Evolutionary conservation across 92 coral and sea anemone species (phyloP).

Genomic region (Actinernus sp.): DNA sequence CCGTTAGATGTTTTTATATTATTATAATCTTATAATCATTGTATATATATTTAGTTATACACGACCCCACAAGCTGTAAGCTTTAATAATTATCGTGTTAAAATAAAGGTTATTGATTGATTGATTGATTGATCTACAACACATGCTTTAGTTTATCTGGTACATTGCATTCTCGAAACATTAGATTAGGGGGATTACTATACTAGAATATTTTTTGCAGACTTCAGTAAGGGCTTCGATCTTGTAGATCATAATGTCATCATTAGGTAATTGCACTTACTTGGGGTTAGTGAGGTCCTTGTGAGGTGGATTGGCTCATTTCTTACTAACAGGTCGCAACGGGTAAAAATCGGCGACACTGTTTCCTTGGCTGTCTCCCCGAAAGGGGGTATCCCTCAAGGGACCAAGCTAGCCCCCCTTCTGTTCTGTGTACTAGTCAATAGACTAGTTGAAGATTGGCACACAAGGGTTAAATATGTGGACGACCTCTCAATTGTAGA

Average conservation of each 20-base stretch:
- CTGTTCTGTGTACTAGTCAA: constrained; percentile 27
- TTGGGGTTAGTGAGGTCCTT: neutral
- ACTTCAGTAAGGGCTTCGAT: constrained; percentile 7
- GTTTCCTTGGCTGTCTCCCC: neutral
- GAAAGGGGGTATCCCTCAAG: constrained; percentile 26
- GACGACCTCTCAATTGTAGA: constrained; percentile 34
- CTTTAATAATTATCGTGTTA: no score
- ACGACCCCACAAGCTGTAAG: no score
- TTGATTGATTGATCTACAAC: constrained; percentile 32
- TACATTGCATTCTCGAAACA: constrained; percentile 15
- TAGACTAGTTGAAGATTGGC: constrained; percentile 2
- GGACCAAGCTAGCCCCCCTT: constrained; percentile 35
- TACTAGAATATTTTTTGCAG: constrained; percentile 18
- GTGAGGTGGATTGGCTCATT: constrained; percentile 6
- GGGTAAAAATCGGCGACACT: neutral
- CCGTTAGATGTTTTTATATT: no score
- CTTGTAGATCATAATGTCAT: no score
- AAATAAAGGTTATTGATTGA: no score
- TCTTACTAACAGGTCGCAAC: constrained; percentile 3
- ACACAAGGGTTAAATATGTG: constrained; percentile 7
- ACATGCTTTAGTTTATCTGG: constrained; percentile 13
- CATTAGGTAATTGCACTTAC: no score
- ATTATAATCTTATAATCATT: no score
- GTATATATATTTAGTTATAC: no score
- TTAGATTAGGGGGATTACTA: constrained; percentile 7